Base-by-base conservation (phyloP, 1,140 invertebrate species). In the Drosophila parvula region DNA sequence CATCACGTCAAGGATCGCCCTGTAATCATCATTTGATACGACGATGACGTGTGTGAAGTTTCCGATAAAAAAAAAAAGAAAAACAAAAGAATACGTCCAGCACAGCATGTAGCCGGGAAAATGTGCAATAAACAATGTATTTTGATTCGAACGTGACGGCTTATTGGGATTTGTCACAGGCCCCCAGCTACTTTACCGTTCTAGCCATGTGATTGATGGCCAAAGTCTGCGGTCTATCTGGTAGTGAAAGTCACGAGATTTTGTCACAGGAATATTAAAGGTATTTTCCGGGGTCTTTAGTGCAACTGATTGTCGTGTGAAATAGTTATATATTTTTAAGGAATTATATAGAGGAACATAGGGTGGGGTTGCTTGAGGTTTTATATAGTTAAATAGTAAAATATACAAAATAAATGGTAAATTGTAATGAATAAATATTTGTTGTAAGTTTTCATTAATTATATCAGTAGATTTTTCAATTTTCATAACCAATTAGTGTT, bases 121-220 rank as follows among this genome's bases (percentile, higher is more conserved):
- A 74, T 74, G 70, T 70, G 63, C 67, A 70, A 74, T 74, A 48
- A 74, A 74, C 70, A 74, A 74, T 70, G 67, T 70, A 74, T 63
- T 74, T 62, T 74, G 70, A 74, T 74, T 74, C 59, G 70, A 74
- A 74, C 71, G 71, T 74, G 71, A 74, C 69, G 64, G 67, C 67
- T 70, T 70, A 70, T 74, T 74, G 67, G 69, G 61, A 58, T 74
- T 74, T 74, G 71, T 74, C 71, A 74, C 69, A 74, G 71, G 70
- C 71, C 55, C 34, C 36, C 22, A 53, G 65, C 43, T 56, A 45
- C 71, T 74, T 74, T 74, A 36, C 69, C 71, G 68, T 36, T 48
- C 69, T 28, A 41, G 12, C 59, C 71, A 74, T 74, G 71, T 74
- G 71, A 74, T 74, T 47, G 68, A 73, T 73, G 71, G n/a, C 70